Conservation (phyloP, 2,797 vertebrate genomes). For the Neopelma chrysocephalum region DNA sequence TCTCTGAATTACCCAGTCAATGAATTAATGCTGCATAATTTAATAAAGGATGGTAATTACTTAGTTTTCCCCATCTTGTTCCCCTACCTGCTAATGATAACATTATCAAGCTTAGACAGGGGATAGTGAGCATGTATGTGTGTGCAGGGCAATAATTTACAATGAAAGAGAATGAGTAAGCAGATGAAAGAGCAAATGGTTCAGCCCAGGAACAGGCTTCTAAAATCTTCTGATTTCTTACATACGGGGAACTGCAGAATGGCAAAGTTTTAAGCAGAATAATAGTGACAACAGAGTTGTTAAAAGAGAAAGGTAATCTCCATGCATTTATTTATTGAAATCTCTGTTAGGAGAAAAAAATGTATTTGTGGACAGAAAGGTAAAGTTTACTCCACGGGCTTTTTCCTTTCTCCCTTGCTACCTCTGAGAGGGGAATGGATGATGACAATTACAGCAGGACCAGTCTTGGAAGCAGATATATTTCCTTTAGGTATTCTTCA, state of each 20-base stretch:
- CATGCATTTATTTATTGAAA: neutral
- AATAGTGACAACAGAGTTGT: neutral
- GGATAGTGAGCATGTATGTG: neutral
- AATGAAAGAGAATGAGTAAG: conserved; percentile 24
- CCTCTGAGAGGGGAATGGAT: neutral
- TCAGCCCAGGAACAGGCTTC: neutral
- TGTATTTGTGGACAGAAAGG: neutral
- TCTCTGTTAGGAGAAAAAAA: neutral
- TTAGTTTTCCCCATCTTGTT: conserved; percentile 2
- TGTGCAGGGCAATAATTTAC: neutral
- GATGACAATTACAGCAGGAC: neutral
- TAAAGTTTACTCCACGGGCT: neutral
- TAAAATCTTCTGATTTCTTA: neutral
- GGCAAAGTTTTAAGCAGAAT: neutral
- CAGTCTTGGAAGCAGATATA: neutral
- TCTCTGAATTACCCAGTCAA: conserved; percentile 38
- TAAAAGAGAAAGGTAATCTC: neutral
- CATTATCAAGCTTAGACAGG: neutral
- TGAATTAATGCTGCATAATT: conserved; percentile 70
- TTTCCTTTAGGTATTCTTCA: conserved; percentile 4
- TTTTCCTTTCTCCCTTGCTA: neutral
- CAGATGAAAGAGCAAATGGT: neutral
- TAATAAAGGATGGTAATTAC: conserved; percentile 62
- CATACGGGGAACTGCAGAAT: neutral
- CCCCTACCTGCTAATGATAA: conserved; percentile 33